Base-by-base conservation (phyloP, 2,797 vertebrate genomes). In the Cichlasoma orientale region DNA sequence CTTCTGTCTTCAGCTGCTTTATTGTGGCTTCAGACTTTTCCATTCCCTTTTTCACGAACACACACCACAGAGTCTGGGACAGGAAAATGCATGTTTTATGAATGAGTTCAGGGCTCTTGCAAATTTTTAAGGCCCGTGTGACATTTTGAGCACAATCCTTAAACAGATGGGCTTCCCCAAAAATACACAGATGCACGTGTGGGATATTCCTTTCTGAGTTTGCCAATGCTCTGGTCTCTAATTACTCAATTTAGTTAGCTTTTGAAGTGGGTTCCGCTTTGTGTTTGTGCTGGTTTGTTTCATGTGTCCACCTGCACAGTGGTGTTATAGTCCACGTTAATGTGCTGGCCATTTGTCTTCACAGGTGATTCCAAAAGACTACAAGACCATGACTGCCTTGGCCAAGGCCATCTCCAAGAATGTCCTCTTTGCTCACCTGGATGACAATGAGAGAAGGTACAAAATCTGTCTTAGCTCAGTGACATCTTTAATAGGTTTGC, bases 361-460 rank as follows among this genome's bases (percentile, higher is more conserved):
- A 2, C 94, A 99, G 98, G 98, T 99, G 85, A 99, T 99, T 90
- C 98, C 98, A 53, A 99, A 99, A 91, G 98, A 99, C 96, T 99
- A 99, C 90, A 99, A 99, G 94, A 99, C 98, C 7, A 99, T 99
- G 98, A 98, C 98, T 0, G 98, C 98, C 6, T 91, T 99, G 94
- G 98, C 98, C 59, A 99, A 97, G 86, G 98, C 98, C 87, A 99
- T 99, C 85, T 98, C 98, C 85, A 99, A 96, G 95, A 99, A 99
- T 0, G 98, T 99, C 88, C 96, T 99, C 61, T 99, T 99, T 61
- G 96, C 97, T 84, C 98, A 99, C 85, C 96, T 99, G 77, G 98
- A 99, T 61, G 98, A 99, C 95, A 99, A 97, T 1, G 98, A 99
- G 93, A 96, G 98, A 87, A 99, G 98, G 98, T 99, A 96, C 61